Conservation (phyloP, 2,888 invertebrate species). For the Plagodis pulveraria region DNA sequence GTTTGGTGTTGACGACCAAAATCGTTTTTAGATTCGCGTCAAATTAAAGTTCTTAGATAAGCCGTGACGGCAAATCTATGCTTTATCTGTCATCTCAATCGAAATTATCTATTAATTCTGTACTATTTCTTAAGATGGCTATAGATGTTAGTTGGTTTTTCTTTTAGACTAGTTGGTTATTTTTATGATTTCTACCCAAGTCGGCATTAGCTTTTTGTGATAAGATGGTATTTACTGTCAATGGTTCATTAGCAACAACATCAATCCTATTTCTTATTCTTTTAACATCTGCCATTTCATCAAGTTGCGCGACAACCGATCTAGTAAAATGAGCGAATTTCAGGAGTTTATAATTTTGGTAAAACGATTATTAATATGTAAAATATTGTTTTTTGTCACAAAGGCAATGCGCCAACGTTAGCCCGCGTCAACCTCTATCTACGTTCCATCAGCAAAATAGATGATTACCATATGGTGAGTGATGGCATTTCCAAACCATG, state of each 20-base stretch:
- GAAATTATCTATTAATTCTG: conserved; percentile 8
- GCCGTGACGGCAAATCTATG: conserved; percentile 41
- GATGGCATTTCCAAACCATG: conserved; percentile 55
- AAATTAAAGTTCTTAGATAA: conserved; percentile 34
- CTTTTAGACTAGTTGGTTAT: conserved; percentile 66
- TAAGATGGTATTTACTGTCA: conserved; percentile 40
- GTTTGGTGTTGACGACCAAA: conserved; percentile 83
- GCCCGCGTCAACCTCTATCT: conserved; percentile 98
- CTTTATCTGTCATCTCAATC: conserved; percentile 36
- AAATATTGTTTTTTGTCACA: conserved; percentile 64
- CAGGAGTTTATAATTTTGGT: conserved; percentile 7
- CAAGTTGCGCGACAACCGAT: conserved; percentile 40
- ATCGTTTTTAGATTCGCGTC: conserved; percentile 77
- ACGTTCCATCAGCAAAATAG: conserved; percentile 99
- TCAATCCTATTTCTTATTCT: conserved; percentile 58
- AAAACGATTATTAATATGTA: conserved; percentile 48
- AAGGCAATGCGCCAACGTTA: conserved; percentile 93
- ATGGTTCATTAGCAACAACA: conserved; percentile 31
- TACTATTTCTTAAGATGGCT: conserved; percentile 21
- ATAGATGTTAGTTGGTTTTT: conserved; percentile 40
- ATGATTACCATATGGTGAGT: conserved; percentile 99
- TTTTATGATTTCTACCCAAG: conserved; percentile 45
- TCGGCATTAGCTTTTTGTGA: conserved; percentile 59
- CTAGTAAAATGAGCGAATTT: conserved; percentile 11
- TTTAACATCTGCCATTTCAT: conserved; percentile 70